Conservation (phyloP, 2,888 invertebrate species). For the Drosophila melanosoma region DNA sequence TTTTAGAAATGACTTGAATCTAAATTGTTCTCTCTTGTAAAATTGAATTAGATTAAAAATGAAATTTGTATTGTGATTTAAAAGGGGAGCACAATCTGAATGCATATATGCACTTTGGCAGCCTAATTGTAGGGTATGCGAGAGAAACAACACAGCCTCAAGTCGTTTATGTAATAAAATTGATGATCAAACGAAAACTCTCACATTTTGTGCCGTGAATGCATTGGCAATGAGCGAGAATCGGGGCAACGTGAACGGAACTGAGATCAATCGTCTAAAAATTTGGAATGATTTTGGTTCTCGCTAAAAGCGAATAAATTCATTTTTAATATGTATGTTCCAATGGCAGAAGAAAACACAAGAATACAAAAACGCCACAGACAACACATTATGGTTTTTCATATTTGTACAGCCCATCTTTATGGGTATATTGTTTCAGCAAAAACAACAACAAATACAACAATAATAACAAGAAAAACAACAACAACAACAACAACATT, state of each 20-base stretch:
- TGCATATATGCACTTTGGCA: neutral
- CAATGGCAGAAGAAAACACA: slow-evolving; percentile 17
- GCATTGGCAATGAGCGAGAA: slow-evolving; percentile 18
- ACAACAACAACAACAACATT: slow-evolving; percentile 37
- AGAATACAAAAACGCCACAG: slow-evolving; percentile 13
- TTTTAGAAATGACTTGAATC: neutral
- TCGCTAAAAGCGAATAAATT: slow-evolving; percentile 71
- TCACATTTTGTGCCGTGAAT: slow-evolving; percentile 66
- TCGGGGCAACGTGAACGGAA: slow-evolving; percentile 57
- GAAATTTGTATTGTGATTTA: neutral
- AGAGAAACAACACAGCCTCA: slow-evolving; percentile 18
- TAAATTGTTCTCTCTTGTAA: neutral
- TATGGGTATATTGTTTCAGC: slow-evolving; percentile 77
- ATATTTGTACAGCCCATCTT: slow-evolving; percentile 71
- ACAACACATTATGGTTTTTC: slow-evolving; percentile 54
- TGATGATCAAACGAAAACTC: slow-evolving; percentile 83
- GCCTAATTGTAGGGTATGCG: slow-evolving; percentile 6
- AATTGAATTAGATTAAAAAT: neutral
- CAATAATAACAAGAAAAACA: slow-evolving; percentile 48
- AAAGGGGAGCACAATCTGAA: neutral
- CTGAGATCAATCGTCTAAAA: slow-evolving; percentile 70
- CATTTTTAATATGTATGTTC: slow-evolving; percentile 69
- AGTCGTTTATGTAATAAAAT: slow-evolving; percentile 75
- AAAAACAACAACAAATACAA: slow-evolving; percentile 45
- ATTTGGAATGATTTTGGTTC: slow-evolving; percentile 33